Evolutionary conservation across 53 echinoderm and acorn worm genomes (phyloP), one percentile per base, ranked within the genome.

Genomic region (Patiria pectinifera): DNA sequence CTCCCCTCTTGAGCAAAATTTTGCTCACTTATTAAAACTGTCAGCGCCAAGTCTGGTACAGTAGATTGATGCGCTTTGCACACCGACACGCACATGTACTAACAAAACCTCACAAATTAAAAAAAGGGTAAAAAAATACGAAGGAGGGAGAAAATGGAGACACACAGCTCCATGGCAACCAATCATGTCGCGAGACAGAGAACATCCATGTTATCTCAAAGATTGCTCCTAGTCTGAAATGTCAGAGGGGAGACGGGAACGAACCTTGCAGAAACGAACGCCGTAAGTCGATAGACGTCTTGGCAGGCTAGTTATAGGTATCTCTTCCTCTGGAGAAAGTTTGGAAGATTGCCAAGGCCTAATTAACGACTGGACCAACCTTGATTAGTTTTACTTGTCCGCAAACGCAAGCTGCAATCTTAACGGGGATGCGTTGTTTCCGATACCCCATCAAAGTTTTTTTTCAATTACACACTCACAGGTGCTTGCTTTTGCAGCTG

Each of bases 11-110:
- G 14, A 66, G 12, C 60, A 60, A 60, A 66, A 66, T 66, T 66
- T 76, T 6, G 76, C 76, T 76, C 76, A 43, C 76, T 26, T 76
- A 76, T 76, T 76, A 76, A 76, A 76, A 76, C 76, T 76, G 76
- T 76, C 76, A 23, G 23, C 8, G 13, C 5, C 3, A n/a, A 24
- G 26, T 18, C 5, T 11, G 44, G 14, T n/a, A n/a, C n/a, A n/a
- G n/a, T 43, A n/a, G 13, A 76, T 76, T 5, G 76, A 76, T 76
- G 76, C 21, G 25, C 43, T 8, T 5, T 76, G 76, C 76, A 76
- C 5, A n/a, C 76, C 26, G 21, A 66, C 76, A 76, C 26, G 13
- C 0, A 66, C 76, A 76, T 5, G 13, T 6, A 76, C 25, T 26
- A n/a, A n/a, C 26, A 11, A 24, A 76, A 24, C 76, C 18, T 76